phyloP scores from a whole-genome alignment of 2,113 vertebrate genomes.

The Todiramphus saurophagus region DNA sequence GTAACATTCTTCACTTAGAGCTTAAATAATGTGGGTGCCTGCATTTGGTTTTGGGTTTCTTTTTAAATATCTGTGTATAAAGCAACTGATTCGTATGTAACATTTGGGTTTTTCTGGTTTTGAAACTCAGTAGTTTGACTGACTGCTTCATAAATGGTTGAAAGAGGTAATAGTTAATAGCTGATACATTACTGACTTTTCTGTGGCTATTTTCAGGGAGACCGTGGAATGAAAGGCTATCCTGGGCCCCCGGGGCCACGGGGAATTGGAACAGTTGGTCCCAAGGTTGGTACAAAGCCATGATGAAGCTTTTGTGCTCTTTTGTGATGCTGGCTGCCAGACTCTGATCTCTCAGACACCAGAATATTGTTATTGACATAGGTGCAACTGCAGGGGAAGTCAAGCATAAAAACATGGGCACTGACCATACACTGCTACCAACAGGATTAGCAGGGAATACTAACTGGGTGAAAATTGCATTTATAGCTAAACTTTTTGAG shows the following conservation, averaged over 20 bases:
- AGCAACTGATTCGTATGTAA: background rate
- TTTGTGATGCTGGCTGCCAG: background rate
- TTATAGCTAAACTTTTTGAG: background rate
- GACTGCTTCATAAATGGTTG: background rate
- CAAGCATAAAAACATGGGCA: background rate
- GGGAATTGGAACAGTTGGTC: slow-evolving; percentile 75
- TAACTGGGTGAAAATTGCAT: background rate
- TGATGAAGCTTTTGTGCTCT: background rate
- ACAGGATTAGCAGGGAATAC: background rate
- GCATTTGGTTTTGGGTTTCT: background rate
- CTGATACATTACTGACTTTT: background rate
- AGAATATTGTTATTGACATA: background rate
- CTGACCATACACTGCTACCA: background rate
- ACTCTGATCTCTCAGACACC: background rate
- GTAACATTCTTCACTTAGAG: background rate
- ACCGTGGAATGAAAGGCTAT: slow-evolving; percentile 74
- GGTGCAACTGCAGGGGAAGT: background rate
- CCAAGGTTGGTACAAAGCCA: slow-evolving; percentile 71
- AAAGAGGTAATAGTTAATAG: background rate
- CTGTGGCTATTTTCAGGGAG: slow-evolving; percentile 73
- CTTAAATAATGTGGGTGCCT: background rate
- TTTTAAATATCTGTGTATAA: background rate
- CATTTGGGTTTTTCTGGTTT: background rate
- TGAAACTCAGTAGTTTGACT: background rate
- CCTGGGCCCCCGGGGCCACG: slow-evolving; percentile 73